phyloP scores from a whole-genome alignment of 2,797 vertebrate species.

The Eremophila alpestris region DNA sequence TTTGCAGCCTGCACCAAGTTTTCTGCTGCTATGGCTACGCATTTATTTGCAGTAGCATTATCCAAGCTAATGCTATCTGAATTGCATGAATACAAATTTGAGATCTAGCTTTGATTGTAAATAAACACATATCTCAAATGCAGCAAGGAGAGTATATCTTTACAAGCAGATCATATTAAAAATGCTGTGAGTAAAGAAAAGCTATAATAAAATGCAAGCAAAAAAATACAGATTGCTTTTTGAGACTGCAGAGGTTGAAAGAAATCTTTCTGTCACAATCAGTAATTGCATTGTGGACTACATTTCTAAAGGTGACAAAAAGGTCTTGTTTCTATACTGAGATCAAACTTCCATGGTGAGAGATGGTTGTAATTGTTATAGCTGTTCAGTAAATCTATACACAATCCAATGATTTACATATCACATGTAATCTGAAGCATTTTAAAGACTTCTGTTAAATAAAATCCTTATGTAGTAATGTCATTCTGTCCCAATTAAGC shows the following conservation, averaged over 20 bases:
- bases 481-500: not conserved
- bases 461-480: not conserved
- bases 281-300: not conserved
- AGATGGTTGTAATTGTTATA: not conserved
- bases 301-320: not conserved
- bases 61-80: not conserved
- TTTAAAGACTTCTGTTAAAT: not conserved
- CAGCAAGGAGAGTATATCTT: not conserved
- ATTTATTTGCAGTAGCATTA: constrained; percentile 36
- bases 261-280: not conserved
- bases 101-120: not conserved
- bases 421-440: not conserved
- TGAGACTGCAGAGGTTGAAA: not conserved
- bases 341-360: not conserved
- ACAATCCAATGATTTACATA: not conserved
- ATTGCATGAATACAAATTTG: not conserved
- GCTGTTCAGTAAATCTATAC: not conserved
- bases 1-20: constrained; percentile 15
- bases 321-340: not conserved
- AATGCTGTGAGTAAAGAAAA: not conserved
- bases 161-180: not conserved
- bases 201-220: not conserved
- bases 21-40: constrained; percentile 31
- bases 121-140: not conserved
- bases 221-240: not conserved